Base-by-base conservation (phyloP, 2,113 vertebrate genomes). In the Lasiurus cinereus region DNA sequence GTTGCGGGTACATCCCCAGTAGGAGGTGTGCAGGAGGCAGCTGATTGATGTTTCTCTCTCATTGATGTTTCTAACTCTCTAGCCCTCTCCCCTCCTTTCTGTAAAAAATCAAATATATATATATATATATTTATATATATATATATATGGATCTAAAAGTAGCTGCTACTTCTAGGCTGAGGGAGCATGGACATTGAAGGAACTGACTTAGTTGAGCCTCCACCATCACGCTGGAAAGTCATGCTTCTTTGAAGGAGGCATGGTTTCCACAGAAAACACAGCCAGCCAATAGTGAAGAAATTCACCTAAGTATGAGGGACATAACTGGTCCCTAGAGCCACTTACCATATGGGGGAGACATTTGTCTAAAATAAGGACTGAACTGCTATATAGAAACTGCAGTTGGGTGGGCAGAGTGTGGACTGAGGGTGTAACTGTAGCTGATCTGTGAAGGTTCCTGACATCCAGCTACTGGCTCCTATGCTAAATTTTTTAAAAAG, bases 321-420 rank as follows among this genome's bases (percentile, higher is more conserved):
- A 0, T 50, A 16, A 48, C 39, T 79, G 24, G 24, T 31, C 16
- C 16, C 21, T 48, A n/a, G 64, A 93, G 50, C 84, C 52, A 8
- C 15, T 88, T 69, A 73, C 54, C 84, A 88, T 43, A 12, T n/a
- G 76, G 52, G 74, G 91, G 84, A 82, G 54, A 73, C 64, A 52
- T 31, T 73, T 62, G n/a, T 69, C 83, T 72, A n/a, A 72, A 93
- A 22, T 22, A 86, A 87, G 91, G 18, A 62, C 66, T 62, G 39
- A 70, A 13, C 31, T 70, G 50, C 73, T 59, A 59, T 59, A 9
- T 36, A 69, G 64, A 86, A 59, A 31, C 73, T 59, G 62, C 48
- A 33, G 14, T n/a, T 46, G 72, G 14, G 12, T 69, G 29, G 33
- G 59, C 15, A 67, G 27, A 56, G 22, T 29, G 3, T 77, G 46